Percentiles rank a stretch among this genome's conserved stretches.
Evolutionary conservation across 2,113 vertebrate genomes (phyloP).

Genomic region (Castor canadensis): DNA sequence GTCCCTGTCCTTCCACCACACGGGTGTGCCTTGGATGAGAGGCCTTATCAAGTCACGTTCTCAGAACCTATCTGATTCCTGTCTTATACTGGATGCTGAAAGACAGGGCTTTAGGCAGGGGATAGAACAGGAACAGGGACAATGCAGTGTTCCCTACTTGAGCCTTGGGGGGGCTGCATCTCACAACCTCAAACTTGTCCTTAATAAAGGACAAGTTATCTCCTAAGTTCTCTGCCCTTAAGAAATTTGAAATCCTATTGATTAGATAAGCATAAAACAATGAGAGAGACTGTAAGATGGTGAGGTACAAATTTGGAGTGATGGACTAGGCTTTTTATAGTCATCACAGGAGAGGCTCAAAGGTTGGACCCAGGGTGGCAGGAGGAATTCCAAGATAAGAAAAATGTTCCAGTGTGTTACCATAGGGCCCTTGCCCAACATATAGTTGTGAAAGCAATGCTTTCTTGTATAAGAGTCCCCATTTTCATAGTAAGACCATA

Average conservation of each 20-base stretch:
- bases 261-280: not conserved
- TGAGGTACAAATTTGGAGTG: not conserved
- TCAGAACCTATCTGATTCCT: not conserved
- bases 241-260: not conserved
- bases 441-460: fast-evolving
- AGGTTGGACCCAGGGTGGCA: fast-evolving
- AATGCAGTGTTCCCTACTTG: fast-evolving
- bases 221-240: not conserved
- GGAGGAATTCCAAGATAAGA: not conserved
- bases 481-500: too few species aligned
- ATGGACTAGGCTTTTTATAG: not conserved
- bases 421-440: fast-evolving
- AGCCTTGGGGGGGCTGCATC: too few species aligned
- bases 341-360: not conserved
- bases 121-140: not conserved
- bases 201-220: too few species aligned
- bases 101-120: fast-evolving
- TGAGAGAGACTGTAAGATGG: not conserved
- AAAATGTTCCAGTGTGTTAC: fast-evolving
- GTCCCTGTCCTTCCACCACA: too few species aligned
- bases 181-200: not conserved
- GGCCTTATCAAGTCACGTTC: not conserved
- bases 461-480: not conserved
- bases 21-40: not conserved
- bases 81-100: fast-evolving